phyloP scores from a whole-genome alignment of 2,797 vertebrate genomes.

The Coregonus ussuriensis region DNA sequence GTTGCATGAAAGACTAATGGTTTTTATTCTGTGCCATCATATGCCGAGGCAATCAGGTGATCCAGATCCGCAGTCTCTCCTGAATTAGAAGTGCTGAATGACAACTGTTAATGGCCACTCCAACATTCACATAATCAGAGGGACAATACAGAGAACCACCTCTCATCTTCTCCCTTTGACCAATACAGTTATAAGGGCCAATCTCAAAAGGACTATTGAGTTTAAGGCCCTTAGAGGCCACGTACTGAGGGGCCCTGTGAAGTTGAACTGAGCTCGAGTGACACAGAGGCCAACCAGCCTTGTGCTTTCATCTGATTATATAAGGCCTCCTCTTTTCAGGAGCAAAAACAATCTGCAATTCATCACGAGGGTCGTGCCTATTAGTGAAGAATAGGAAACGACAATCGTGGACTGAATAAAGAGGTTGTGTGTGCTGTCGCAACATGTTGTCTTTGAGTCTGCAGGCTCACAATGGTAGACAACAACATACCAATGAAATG shows the following conservation, averaged over 20 bases:
- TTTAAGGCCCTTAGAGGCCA: slow-evolving; percentile 23
- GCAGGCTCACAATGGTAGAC: neutral
- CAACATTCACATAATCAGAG: slow-evolving; percentile 28
- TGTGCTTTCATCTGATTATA: slow-evolving; percentile 2
- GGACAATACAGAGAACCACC: slow-evolving; percentile 35
- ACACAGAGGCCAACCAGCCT: slow-evolving; percentile 16
- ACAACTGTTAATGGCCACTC: slow-evolving; percentile 23
- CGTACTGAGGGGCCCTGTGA: slow-evolving; percentile 4
- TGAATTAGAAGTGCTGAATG: slow-evolving; percentile 14
- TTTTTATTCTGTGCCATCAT: slow-evolving; percentile 4
- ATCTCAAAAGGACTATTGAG: slow-evolving; percentile 21
- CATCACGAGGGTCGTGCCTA: slow-evolving; percentile 31
- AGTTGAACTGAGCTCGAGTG: slow-evolving; percentile 21
- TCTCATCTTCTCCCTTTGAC: slow-evolving; percentile 44
- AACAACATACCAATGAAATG: too few species aligned
- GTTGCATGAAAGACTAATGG: neutral
- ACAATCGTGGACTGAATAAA: slow-evolving; percentile 27
- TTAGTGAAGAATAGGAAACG: slow-evolving; percentile 42
- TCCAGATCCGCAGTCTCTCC: neutral
- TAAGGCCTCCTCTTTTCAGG: slow-evolving; percentile 25
- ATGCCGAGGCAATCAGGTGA: neutral
- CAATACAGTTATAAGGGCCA: neutral
- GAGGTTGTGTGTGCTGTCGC: slow-evolving; percentile 33
- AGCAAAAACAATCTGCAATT: slow-evolving; percentile 28
- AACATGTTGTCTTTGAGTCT: slow-evolving; percentile 5